Evolutionary conservation across 2,888 invertebrate genomes (phyloP).

Genomic region (Laothoe populi): DNA sequence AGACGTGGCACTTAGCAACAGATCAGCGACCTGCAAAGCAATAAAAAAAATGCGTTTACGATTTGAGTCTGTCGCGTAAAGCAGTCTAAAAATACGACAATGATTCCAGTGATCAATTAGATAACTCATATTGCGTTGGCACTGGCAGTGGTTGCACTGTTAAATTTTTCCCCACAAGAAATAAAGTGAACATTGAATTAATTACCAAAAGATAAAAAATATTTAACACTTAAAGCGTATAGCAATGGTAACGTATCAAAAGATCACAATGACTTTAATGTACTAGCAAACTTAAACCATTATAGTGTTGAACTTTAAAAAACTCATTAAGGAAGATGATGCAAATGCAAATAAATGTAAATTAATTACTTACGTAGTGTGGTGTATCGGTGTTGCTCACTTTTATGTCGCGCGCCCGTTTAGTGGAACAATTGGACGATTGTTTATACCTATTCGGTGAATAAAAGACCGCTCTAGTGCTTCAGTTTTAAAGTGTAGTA

Average conservation of each 20-base stretch:
- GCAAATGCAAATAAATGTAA: constrained; percentile 35
- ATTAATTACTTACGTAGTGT: constrained; percentile 28
- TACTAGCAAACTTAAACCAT: constrained; percentile 18
- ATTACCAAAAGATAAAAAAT: not conserved
- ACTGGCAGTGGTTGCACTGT: no score
- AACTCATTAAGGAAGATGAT: constrained; percentile 28
- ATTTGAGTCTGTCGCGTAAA: no score
- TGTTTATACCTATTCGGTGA: constrained; percentile 27
- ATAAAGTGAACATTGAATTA: no score
- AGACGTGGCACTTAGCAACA: no score
- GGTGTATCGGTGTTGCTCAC: constrained; percentile 24
- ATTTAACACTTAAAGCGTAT: not conserved
- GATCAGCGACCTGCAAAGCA: no score
- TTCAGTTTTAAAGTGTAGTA: not conserved
- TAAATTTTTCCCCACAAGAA: no score
- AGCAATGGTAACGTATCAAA: not conserved
- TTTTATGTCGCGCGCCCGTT: constrained; percentile 30
- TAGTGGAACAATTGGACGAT: constrained; percentile 36
- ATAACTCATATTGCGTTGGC: no score
- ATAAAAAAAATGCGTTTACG: no score
- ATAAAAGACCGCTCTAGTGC: constrained; percentile 1
- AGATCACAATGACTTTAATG: constrained; percentile 1
- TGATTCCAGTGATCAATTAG: no score
- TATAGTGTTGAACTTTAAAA: constrained; percentile 18
- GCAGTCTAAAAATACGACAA: no score